Percentiles rank a stretch among this genome's conserved stretches.
These are phyloP conservation scores for Dromaius novaehollandiae DNA, from an alignment of 2,113 vertebrate genomes.

Conservation along the genomic window DNA sequence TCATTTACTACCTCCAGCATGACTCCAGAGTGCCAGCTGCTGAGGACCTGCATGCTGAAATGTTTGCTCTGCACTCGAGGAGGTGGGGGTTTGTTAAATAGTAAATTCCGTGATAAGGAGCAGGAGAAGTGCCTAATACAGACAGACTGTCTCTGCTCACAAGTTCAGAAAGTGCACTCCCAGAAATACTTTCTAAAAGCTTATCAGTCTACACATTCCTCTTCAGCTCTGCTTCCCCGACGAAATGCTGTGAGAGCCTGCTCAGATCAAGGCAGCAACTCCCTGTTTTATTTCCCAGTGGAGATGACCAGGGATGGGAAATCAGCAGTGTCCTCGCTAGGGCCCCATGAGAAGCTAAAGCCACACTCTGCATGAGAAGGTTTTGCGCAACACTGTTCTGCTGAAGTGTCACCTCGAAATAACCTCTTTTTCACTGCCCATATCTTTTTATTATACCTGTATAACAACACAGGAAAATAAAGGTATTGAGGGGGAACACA, in stretches of 20 bases:
- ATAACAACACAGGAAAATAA: not conserved
- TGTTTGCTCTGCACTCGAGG: conserved; percentile 62
- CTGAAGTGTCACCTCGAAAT: not conserved
- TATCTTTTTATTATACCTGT: not conserved
- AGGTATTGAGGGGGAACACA: not conserved
- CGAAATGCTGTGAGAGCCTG: conserved; percentile 13
- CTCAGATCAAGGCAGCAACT: conserved; percentile 29
- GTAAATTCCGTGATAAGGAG: conserved; percentile 68
- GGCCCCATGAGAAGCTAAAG: not conserved
- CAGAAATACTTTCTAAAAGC: conserved; percentile 69
- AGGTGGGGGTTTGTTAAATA: conserved; percentile 45
- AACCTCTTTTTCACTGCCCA: not conserved
- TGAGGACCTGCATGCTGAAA: conserved; percentile 61
- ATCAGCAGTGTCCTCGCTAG: not conserved
- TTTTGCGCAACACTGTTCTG: not conserved
- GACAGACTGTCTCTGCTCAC: conserved; percentile 72
- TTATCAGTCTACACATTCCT: conserved; percentile 72
- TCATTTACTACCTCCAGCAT: conserved; percentile 56
- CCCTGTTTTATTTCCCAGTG: conserved; percentile 46
- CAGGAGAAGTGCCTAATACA: conserved; percentile 48
- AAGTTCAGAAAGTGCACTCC: conserved; percentile 70
- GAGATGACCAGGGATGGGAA: not conserved
- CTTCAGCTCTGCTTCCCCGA: conserved; percentile 34
- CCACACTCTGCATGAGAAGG: not conserved
- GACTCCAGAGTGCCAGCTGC: conserved; percentile 41